Conservation (phyloP, 2,797 vertebrate species). For the Helarctos malayanus region DNA sequence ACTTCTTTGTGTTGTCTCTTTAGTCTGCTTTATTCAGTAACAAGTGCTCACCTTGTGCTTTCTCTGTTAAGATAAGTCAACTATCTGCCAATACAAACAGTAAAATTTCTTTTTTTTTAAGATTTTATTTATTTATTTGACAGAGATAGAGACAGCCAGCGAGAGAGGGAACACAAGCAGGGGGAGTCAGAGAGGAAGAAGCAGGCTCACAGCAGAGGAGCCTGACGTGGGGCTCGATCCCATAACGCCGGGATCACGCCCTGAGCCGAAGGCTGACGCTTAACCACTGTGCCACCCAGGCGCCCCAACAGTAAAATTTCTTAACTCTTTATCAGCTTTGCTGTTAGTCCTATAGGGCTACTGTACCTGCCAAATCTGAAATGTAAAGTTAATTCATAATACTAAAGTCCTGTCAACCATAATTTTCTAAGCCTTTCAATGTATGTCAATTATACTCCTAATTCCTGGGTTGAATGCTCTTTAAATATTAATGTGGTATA, state of each 20-base stretch:
- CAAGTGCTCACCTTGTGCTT: conserved; percentile 1
- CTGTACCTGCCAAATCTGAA: not conserved
- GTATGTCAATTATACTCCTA: not conserved
- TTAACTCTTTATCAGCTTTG: not conserved
- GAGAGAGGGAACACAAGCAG: too few species aligned
- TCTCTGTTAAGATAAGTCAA: conserved; percentile 7
- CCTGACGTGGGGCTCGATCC: too few species aligned
- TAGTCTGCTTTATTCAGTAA: not conserved
- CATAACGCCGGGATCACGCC: too few species aligned
- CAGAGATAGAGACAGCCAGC: too few species aligned
- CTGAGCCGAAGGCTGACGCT: too few species aligned
- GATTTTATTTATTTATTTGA: too few species aligned
- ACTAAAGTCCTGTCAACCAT: not conserved
- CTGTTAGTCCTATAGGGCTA: not conserved
- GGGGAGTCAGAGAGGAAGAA: too few species aligned
- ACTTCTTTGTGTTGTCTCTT: not conserved
- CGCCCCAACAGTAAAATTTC: too few species aligned
- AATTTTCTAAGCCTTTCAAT: conserved; percentile 9
- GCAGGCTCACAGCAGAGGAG: too few species aligned
- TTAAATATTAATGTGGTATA: not conserved
- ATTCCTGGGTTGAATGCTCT: not conserved
- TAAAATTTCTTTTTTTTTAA: not conserved
- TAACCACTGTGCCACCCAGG: too few species aligned
- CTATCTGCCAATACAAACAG: not conserved
- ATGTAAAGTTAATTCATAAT: not conserved